Evolutionary conservation across 2,113 vertebrate genomes (phyloP).

Genomic region (Lepus americanus): DNA sequence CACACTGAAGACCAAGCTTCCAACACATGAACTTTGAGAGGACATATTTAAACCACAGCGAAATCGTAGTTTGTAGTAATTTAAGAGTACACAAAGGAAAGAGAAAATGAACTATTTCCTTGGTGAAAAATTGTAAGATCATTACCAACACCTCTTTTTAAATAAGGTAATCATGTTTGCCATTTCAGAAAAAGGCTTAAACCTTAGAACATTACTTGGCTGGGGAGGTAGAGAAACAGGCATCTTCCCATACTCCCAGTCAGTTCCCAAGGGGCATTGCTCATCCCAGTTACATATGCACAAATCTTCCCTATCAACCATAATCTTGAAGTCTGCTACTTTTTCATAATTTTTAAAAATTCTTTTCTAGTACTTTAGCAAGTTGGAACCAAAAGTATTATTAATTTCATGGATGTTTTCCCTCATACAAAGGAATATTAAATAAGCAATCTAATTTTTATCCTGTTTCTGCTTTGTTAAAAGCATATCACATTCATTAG

Average conservation of each 20-base stretch:
- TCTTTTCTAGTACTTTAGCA: neutral
- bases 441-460: constrained; percentile 23
- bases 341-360: neutral
- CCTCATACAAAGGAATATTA: neutral
- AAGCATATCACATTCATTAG: neutral
- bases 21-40: too few species aligned
- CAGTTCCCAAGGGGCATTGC: neutral
- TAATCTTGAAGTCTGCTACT: neutral
- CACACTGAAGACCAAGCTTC: too few species aligned
- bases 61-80: too few species aligned
- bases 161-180: neutral
- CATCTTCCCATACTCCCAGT: neutral
- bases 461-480: neutral
- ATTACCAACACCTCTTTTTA: neutral
- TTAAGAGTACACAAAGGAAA: neutral
- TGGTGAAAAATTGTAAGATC: neutral
- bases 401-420: neutral
- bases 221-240: neutral
- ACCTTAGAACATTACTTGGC: neutral
- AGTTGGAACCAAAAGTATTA: neutral
- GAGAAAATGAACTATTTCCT: neutral
- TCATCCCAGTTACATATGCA: too few species aligned
- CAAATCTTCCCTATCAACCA: neutral
- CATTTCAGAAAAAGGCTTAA: neutral
- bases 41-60: too few species aligned